These are phyloP conservation scores for Labeo calbasu DNA, from an alignment of 2,797 vertebrate genomes.

Conservation along the genomic window DNA sequence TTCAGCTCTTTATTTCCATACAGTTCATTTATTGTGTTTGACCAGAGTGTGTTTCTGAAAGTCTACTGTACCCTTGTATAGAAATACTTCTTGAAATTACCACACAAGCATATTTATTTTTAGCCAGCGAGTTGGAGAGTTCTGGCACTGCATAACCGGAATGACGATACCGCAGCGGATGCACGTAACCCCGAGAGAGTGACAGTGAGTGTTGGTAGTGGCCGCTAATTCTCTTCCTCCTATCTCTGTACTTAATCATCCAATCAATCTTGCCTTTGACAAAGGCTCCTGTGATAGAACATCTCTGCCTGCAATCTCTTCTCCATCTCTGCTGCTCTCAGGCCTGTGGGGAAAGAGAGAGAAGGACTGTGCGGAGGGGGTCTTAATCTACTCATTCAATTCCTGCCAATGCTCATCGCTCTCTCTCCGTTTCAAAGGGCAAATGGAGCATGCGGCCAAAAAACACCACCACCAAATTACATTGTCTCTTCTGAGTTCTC, in stretches of 20 bases:
- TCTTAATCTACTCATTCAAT: constrained; percentile 85
- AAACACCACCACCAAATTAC: constrained; percentile 77
- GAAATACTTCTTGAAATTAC: neutral
- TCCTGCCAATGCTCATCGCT: constrained; percentile 78
- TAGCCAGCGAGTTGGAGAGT: neutral
- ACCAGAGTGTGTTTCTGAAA: neutral
- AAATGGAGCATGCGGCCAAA: constrained; percentile 78
- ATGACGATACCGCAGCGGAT: constrained; percentile 15
- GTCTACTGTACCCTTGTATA: neutral
- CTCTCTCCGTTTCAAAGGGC: constrained; percentile 77
- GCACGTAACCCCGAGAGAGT: constrained; percentile 54
- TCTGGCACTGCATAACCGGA: neutral
- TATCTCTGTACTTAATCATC: constrained; percentile 81
- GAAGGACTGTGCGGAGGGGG: constrained; percentile 65
- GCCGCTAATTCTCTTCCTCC: constrained; percentile 74
- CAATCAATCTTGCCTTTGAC: constrained; percentile 83
- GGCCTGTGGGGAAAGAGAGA: constrained; percentile 58
- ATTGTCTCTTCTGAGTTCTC: constrained; percentile 74
- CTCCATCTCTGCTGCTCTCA: constrained; percentile 72
- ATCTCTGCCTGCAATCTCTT: constrained; percentile 77
- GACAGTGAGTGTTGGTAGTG: constrained; percentile 77
- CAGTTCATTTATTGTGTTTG: neutral
- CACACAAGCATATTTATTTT: constrained; percentile 8
- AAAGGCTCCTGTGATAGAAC: constrained; percentile 78
- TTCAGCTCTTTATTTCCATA: neutral